Conservation (phyloP, 1,140 invertebrate species). For the Neelides sp. region DNA sequence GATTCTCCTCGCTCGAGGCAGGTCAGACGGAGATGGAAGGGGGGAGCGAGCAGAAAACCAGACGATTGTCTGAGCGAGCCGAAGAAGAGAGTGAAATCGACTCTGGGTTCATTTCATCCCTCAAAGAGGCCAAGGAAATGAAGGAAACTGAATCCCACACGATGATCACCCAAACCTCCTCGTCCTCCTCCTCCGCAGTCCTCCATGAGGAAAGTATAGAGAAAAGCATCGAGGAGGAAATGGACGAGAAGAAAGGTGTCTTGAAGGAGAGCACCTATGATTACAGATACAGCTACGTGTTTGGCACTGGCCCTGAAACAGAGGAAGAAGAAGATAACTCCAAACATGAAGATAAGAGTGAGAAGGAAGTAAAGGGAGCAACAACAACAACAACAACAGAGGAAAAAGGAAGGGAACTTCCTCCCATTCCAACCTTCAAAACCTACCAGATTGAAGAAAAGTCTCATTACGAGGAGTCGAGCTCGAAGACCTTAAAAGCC, state of each 20-base stretch:
- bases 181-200: slow-evolving; percentile 1
- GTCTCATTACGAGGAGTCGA: neutral
- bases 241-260: slow-evolving; percentile 1
- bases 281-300: slow-evolving; percentile 19
- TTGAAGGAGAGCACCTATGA: slow-evolving; percentile 11
- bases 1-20: no score
- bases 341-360: neutral
- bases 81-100: no score
- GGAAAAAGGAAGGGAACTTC: neutral
- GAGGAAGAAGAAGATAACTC: slow-evolving; percentile 4
- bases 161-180: no score
- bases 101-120: no score
- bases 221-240: neutral
- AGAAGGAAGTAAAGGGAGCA: neutral
- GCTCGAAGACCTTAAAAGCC: no score
- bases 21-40: no score
- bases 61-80: no score
- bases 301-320: slow-evolving; percentile 11
- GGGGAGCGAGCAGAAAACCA: no score
- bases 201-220: slow-evolving; percentile 2
- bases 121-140: no score
- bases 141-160: no score
- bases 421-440: no score
- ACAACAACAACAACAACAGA: neutral
- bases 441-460: no score